Base-by-base conservation (phyloP, 2,797 vertebrate genomes). In the Aulostomus chinensis region DNA sequence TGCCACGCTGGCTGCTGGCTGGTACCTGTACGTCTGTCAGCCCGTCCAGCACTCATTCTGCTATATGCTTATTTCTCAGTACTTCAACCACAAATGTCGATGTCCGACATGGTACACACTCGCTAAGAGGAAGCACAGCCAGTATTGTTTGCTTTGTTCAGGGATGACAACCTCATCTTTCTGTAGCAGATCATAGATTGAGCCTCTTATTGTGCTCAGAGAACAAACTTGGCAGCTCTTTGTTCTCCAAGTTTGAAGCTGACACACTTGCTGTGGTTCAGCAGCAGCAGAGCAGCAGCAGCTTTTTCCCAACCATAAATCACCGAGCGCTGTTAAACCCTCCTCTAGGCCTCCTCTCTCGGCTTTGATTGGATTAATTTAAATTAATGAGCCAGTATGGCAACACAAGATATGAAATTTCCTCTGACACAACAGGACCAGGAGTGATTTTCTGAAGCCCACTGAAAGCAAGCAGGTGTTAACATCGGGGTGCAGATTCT, bases 231-330 rank as follows among this genome's bases (percentile, higher is more conserved):
- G 49, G 58, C 61, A 48, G 55, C 56, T 47, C 52, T 61, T 58
- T 63, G 63, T 55, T 46, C 42, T 68, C 21, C 1, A 26, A 59
- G 48, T 60, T 30, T 58, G 39, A 45, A 54, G 48, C 53, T 11
- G 60, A 68, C 47, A 53, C n/a, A 17, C 18, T 46, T 52, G 11
- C 38, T 31, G 11, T 63, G 61, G 65, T 58, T 58, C 49, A 15
- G 60, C 58, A n/a, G n/a, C n/a, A n/a, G n/a, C n/a, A n/a, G n/a
- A 42, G 57, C 45, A 36, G 29, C 41, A 9, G 53, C 61, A 38
- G 58, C 50, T n/a, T 12, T 65, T 59, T 57, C 57, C 55, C 56
- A 42, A 12, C 40, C 3, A 50, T 41, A 61, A 38, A 67, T 76
- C 66, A 64, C 52, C 1, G 40, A 54, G 54, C 58, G 31, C 33